Base-by-base conservation (phyloP, 2,888 invertebrate species). In the Limnephilus lunatus region DNA sequence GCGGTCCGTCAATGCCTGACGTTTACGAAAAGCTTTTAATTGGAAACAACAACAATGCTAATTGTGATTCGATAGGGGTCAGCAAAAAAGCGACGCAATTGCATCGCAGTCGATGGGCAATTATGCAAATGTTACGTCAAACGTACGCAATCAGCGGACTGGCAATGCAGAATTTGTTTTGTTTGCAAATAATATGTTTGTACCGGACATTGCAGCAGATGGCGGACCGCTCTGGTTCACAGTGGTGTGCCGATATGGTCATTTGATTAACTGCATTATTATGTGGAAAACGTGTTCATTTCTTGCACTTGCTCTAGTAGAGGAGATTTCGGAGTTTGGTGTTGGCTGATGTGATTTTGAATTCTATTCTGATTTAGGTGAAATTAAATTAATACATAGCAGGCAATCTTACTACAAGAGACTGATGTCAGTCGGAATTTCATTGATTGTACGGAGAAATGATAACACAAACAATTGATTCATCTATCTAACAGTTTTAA, bases 91-190 rank as follows among this genome's bases (percentile, higher is more conserved):
- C 53, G 88, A 35, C n/a, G n/a, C 90, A 85, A 90, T 53, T 91
- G 90, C 90, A 85, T 91, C 44, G 80, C 90, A 68, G 90, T 80
- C 88, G 53, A 83, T 82, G 88, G 31, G 89, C 91, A 91, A 91
- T 91, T 91, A 91, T 91, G 91, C 89, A 91, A 91, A 91, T 91
- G 83, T 31, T 89, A 87, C 81, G 91, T 89, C 91, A 91, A 91
- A 91, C 85, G 89, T 85, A 90, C 81, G 80, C 91, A 91, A 91
- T 91, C 89, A 91, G 89, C 9, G 83, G 81, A 81, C 88, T n/a
- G 85, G 80, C 90, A 39, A n/a, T 85, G 86, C 86, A 68, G 83
- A 85, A 44, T 48, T 48, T 82, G 88, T 82, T 88, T 91, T 91
- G 91, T 91, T 91, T 88, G 88, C 82, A 87, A 91, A 91, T 91